Conservation (phyloP, 2,113 vertebrate genomes). For the Tichodroma muraria region DNA sequence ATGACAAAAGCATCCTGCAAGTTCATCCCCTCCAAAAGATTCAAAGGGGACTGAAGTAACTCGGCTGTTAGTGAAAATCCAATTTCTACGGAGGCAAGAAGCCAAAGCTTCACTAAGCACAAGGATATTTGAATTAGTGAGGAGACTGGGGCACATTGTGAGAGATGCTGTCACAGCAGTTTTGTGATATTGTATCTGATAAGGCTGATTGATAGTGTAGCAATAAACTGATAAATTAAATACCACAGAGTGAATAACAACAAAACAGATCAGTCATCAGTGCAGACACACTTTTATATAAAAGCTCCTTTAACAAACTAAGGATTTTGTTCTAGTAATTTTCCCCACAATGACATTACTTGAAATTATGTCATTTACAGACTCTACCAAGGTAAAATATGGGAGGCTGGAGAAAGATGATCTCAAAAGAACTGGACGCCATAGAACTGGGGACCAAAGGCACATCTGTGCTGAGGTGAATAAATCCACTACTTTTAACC, state of each 20-base stretch:
- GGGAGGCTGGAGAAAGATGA: conserved; percentile 26
- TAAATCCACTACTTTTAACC: conserved; percentile 5
- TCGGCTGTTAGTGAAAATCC: conserved; percentile 1
- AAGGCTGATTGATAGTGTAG: background rate
- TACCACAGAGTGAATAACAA: background rate
- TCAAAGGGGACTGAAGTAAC: background rate
- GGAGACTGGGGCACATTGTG: background rate
- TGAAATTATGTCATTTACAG: background rate
- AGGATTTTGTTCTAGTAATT: background rate
- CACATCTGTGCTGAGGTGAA: conserved; percentile 50
- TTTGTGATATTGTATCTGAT: background rate
- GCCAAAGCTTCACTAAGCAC: conserved; percentile 11
- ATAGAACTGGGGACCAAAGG: conserved; percentile 51
- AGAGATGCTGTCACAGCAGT: background rate
- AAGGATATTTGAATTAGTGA: background rate
- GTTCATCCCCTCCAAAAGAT: background rate
- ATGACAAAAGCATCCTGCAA: background rate
- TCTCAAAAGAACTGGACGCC: conserved; percentile 20
- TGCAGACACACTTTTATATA: background rate
- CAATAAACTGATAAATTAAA: background rate
- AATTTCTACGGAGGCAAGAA: background rate
- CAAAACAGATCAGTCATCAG: background rate
- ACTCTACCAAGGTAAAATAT: background rate
- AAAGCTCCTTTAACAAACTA: conserved; percentile 41
- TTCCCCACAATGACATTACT: conserved; percentile 15